Base-by-base conservation (phyloP, 2,113 vertebrate species). In the Amphilophus citrinellus region DNA sequence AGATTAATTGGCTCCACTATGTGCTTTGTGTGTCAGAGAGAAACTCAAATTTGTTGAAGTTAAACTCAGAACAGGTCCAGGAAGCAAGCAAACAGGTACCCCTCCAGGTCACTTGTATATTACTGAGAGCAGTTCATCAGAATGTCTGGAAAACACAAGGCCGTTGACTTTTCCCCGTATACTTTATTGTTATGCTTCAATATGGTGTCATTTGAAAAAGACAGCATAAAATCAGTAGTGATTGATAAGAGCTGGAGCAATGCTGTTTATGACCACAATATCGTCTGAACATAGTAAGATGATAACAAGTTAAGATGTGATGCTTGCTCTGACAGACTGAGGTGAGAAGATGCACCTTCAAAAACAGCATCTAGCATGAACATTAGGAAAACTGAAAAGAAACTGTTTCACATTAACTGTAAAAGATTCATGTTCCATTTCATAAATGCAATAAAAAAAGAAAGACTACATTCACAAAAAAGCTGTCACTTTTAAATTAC, bases 201-300 rank as follows among this genome's bases (percentile, higher is more conserved):
- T 27, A 73, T 56, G 68, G 47, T 73, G 68, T 56, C 27, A 73
- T 32, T 56, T 73, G 18, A 56, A 73, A 73, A 56, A 53, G 47
- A 32, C 30, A 53, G 17, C 50, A 56, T 73, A 56, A 50, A 73
- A 32, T 73, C 47, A 73, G 18, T 47, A 56, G 66, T 50, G 44
- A 73, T 8, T 13, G 44, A 73, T 73, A 24, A 20, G 24, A 73
- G 24, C 47, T 73, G 44, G 30, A 56, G 47, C 68, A 32, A 53
- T 20, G 66, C 24, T 73, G 66, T 73, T 73, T 14, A 73, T 73
- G 68, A 73, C 68, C 44, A 53, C 68, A 18, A 32, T 30, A 53
- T 53, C 47, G 24, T 53, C 18, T 71, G 30, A 71, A 71, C 47
- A 32, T 14, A 30, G 10, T n/a, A 10, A n/a, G 5, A 17, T 17